Base-by-base conservation (phyloP, 2,888 invertebrate species). In the Endotricha flammealis region DNA sequence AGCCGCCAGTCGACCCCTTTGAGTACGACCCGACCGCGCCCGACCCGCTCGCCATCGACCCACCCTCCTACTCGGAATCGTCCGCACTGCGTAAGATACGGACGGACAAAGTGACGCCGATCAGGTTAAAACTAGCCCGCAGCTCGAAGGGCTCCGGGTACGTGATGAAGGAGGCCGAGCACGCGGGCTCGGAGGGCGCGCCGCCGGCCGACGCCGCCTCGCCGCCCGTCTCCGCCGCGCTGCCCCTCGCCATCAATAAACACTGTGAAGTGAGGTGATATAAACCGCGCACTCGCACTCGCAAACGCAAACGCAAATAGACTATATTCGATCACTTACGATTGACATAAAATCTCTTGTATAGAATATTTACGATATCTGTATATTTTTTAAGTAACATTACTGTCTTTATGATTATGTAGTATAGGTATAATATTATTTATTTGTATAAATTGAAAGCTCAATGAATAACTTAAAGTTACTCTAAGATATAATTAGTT, bases 201-300 rank as follows among this genome's bases (percentile, higher is more conserved):
- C n/a, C 47, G 46, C 38, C 62, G 44, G 41, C 39, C 29, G 36
- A 46, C 28, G 31, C 51, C 38, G 41, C 44, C 53, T 35, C 44
- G 35, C 44, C 39, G 44, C 41, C 44, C 38, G 46, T 47, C 23
- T 14, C 72, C 57, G 37, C 70, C 34, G 42, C 61, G 32, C 49
- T 64, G 45, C 55, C 90, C 46, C 87, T 91, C 68, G 88, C 91
- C 67, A 88, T 91, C 61, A 92, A 90, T 75, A 92, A 93, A 89
- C 93, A 93, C 88, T 93, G 93, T 87, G 93, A 93, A 90, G 94
- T 94, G 90, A 94, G 94, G 91, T 94, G 94, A 95, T 94, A 92
- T 81, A 77, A 70, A 71, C 57, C 53, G 46, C 66, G 59, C 41
- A 38, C 45, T 40, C 50, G 54, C 45, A 53, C 52, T 48, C 51